Percentiles rank a stretch among this genome's conserved stretches.
These are phyloP conservation scores for Beaufortia kweichowensis DNA, from an alignment of 2,113 vertebrate species.

Conservation along the genomic window DNA sequence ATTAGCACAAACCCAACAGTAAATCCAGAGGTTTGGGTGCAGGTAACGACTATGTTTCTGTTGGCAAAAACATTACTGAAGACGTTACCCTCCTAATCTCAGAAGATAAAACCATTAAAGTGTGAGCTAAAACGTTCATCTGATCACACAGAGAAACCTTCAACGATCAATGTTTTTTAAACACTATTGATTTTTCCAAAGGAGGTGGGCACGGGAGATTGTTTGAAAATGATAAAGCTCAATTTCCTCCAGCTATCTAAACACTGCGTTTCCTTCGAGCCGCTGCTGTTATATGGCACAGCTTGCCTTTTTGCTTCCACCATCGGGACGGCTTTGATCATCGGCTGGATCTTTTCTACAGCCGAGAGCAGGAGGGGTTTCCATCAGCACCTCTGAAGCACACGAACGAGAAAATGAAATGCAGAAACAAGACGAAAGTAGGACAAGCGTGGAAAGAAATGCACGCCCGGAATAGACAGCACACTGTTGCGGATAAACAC, in stretches of 20 bases:
- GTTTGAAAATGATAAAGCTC: slow-evolving; percentile 21
- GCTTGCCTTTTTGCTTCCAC: slow-evolving; percentile 50
- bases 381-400: slow-evolving; percentile 43
- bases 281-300: slow-evolving; percentile 53
- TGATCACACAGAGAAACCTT: not conserved
- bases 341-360: slow-evolving; percentile 45
- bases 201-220: not conserved
- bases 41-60: too few relatives aligned
- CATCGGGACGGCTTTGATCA: slow-evolving; percentile 65
- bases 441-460: slow-evolving; percentile 12
- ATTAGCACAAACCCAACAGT: too few relatives aligned
- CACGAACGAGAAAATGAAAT: slow-evolving; percentile 43
- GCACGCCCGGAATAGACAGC: slow-evolving; percentile 3
- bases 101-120: not conserved
- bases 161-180: slow-evolving; percentile 6
- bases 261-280: slow-evolving; percentile 43
- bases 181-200: slow-evolving; percentile 31
- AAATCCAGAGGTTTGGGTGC: too few relatives aligned
- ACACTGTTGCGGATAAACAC: slow-evolving; percentile 18
- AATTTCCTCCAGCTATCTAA: slow-evolving; percentile 22
- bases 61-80: too few relatives aligned
- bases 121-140: slow-evolving; percentile 27
- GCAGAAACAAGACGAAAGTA: slow-evolving; percentile 46
- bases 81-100: not conserved
- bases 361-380: slow-evolving; percentile 49